phyloP scores from a whole-genome alignment of 2,888 invertebrate species.

The Psococerastis gibbosa region DNA sequence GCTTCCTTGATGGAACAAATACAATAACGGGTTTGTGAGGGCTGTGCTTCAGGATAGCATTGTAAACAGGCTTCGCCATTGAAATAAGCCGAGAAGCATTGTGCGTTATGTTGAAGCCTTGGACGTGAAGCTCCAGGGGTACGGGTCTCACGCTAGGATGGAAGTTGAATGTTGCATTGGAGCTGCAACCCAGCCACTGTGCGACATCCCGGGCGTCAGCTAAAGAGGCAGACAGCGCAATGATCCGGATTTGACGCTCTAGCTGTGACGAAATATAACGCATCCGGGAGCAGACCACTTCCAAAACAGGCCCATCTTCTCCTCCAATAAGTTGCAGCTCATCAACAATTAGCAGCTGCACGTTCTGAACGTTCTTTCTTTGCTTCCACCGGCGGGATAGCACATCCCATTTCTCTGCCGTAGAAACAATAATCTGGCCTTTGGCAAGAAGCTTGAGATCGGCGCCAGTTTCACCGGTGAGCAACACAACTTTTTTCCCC shows the following conservation, averaged over 20 bases:
- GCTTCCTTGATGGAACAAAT: constrained; percentile 80
- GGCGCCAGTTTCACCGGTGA: constrained; percentile 94
- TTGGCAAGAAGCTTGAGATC: constrained; percentile 75
- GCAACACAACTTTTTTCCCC: constrained; percentile 68
- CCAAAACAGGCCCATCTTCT: constrained; percentile 83
- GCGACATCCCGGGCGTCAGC: constrained; percentile 91
- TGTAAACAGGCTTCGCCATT: constrained; percentile 96
- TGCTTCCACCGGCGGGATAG: constrained; percentile 97
- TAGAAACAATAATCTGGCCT: constrained; percentile 90
- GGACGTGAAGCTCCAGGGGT: constrained; percentile 87
- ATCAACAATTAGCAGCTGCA: constrained; percentile 90
- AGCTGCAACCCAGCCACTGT: constrained; percentile 89
- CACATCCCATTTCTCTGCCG: constrained; percentile 98
- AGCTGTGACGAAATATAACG: constrained; percentile 93
- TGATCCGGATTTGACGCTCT: constrained; percentile 72
- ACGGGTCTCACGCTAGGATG: constrained; percentile 93
- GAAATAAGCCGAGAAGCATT: constrained; percentile 89
- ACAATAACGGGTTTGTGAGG: constrained; percentile 70
- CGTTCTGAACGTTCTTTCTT: constrained; percentile 92
- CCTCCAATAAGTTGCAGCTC: constrained; percentile 77
- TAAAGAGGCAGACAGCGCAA: constrained; percentile 82
- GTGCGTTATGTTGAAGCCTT: constrained; percentile 94
- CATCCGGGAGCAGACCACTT: constrained; percentile 79
- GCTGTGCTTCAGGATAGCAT: constrained; percentile 68
- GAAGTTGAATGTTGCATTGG: constrained; percentile 93